phyloP scores from a whole-genome alignment of 2,113 vertebrate genomes.

The Pituophis catenifer region DNA sequence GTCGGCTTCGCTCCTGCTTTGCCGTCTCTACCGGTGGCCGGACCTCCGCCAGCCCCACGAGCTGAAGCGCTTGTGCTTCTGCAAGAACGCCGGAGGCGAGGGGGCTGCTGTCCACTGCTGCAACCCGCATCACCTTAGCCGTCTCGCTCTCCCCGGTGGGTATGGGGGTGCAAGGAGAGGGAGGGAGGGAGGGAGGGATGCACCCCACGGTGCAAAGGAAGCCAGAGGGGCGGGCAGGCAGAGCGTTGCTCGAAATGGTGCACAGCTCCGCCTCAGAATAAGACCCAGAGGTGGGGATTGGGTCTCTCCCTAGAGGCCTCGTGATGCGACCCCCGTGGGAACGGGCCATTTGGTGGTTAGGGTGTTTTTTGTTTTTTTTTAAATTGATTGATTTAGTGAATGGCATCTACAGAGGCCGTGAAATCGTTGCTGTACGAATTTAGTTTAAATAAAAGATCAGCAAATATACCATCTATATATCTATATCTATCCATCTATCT shows the following conservation, averaged over 20 bases:
- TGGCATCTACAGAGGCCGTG: not conserved
- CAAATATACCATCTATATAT: not conserved
- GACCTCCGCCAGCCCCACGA: slow-evolving; percentile 56
- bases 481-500: too few species aligned
- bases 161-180: not conserved
- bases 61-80: slow-evolving; percentile 61
- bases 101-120: slow-evolving; percentile 49
- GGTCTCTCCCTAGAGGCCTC: not conserved
- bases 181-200: not conserved
- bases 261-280: too few species aligned
- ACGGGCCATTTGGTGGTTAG: not conserved
- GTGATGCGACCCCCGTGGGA: not conserved
- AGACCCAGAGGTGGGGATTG: not conserved
- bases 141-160: slow-evolving; percentile 62
- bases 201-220: not conserved
- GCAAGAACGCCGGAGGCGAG: slow-evolving; percentile 35
- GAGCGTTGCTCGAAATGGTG: rapidly evolving
- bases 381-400: not conserved
- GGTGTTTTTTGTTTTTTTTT: too few species aligned
- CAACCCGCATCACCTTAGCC: slow-evolving; percentile 70
- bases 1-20: slow-evolving; percentile 60
- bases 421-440: not conserved
- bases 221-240: too few species aligned
- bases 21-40: slow-evolving; percentile 68
- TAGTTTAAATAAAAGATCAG: not conserved